These are phyloP conservation scores for Propithecus perrieri DNA, from an alignment of 2,797 vertebrate genomes.

Conservation along the genomic window DNA sequence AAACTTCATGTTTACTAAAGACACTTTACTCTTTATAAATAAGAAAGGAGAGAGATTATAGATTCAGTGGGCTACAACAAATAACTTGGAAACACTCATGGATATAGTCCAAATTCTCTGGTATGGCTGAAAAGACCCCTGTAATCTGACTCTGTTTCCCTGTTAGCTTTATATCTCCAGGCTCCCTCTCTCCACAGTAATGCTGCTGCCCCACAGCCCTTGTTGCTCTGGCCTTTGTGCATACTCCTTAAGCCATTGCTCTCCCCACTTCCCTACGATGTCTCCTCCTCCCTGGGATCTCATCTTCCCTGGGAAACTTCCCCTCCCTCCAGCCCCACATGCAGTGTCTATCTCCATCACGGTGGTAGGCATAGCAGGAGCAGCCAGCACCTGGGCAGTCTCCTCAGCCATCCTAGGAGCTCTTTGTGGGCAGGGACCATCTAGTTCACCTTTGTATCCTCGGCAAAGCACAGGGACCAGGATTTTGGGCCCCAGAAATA, in stretches of 20 bases:
- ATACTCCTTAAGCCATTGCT: background rate
- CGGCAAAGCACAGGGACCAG: background rate
- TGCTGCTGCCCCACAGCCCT: background rate
- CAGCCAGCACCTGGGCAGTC: background rate
- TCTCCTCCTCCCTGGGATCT: background rate
- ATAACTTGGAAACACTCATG: background rate
- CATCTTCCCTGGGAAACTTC: background rate
- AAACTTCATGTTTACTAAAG: background rate
- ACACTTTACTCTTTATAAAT: background rate
- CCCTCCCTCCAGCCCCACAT: no score
- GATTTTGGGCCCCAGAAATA: background rate
- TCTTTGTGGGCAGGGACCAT: background rate
- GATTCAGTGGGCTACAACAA: background rate
- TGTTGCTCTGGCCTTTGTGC: background rate
- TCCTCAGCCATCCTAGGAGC: background rate
- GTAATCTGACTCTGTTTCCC: background rate
- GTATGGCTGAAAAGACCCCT: background rate
- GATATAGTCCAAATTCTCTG: background rate
- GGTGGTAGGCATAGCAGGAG: no score
- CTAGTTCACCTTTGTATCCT: background rate
- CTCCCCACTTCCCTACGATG: background rate
- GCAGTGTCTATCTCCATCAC: rapidly evolving
- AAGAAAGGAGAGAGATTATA: background rate
- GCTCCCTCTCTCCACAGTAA: background rate
- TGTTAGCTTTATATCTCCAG: background rate